phyloP scores from a whole-genome alignment of 1,140 invertebrate species.

The Wiebesia pumilae region DNA sequence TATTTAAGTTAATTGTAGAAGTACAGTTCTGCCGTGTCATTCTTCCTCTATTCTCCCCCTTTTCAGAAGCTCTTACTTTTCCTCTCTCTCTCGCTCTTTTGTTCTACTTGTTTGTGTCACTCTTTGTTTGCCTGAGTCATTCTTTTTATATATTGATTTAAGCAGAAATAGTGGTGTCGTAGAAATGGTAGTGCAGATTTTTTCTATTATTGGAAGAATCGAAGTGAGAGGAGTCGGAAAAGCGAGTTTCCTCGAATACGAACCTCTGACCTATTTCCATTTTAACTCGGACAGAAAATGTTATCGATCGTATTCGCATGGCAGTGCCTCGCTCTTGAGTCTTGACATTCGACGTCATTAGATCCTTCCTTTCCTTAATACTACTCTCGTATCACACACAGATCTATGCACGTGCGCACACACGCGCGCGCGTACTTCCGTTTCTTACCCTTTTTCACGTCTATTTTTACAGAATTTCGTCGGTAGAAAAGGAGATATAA shows the following conservation, averaged over 20 bases:
- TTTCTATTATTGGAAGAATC: background rate
- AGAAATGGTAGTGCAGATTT: background rate
- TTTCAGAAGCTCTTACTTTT: background rate
- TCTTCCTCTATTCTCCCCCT: background rate
- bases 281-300: constrained; percentile 51
- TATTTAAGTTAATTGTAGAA: background rate
- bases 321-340: constrained; percentile 43
- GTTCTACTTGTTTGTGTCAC: background rate
- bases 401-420: too few relatives aligned
- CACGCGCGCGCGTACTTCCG: too few relatives aligned
- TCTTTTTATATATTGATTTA: background rate
- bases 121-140: background rate
- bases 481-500: too few relatives aligned
- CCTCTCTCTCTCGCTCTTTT: background rate
- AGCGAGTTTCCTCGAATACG: constrained; percentile 40
- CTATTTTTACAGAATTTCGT: too few relatives aligned
- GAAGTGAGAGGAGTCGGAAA: constrained; percentile 18
- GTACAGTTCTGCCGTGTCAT: background rate
- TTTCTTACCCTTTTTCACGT: too few relatives aligned
- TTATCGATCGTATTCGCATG: constrained; percentile 39
- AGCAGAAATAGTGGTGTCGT: background rate
- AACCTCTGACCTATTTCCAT: constrained; percentile 52
- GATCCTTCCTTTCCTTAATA: background rate
- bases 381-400: background rate
- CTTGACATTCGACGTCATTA: constrained; percentile 51